phyloP scores from a whole-genome alignment of 1,140 invertebrate species.

The Ephestia elutella region DNA sequence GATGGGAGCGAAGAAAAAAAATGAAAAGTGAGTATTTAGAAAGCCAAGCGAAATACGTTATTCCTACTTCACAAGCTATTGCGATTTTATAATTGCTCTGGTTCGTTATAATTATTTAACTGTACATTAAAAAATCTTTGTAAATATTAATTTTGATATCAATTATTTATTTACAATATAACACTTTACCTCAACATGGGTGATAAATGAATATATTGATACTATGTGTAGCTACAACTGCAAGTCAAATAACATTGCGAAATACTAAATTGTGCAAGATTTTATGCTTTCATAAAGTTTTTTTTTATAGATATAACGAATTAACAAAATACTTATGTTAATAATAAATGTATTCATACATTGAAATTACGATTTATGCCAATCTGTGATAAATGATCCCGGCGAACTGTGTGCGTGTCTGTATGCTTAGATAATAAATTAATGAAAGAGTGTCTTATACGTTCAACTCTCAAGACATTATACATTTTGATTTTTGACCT shows the following conservation, averaged over 20 bases:
- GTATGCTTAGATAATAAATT: neutral
- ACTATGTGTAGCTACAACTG: neutral
- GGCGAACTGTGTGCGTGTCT: too few species aligned
- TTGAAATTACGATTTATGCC: neutral
- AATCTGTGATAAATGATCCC: neutral
- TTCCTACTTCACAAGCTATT: neutral
- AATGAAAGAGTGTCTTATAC: neutral
- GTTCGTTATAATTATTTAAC: neutral
- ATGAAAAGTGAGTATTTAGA: slow-evolving; percentile 20
- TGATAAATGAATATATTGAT: neutral
- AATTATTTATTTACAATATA: too few species aligned
- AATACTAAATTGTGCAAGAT: neutral
- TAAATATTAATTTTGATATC: neutral
- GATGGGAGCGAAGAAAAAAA: slow-evolving; percentile 22
- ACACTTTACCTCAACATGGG: too few species aligned
- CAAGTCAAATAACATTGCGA: neutral
- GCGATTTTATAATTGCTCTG: neutral
- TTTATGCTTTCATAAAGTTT: too few species aligned
- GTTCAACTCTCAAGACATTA: neutral
- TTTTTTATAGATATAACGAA: too few species aligned
- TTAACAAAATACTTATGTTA: too few species aligned
- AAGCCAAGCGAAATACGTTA: neutral
- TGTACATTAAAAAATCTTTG: neutral
- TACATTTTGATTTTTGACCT: too few species aligned
- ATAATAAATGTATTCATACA: too few species aligned